A percentile compares a stretch with the other conserved stretches of the same genome.
Evolutionary conservation across 2,888 invertebrate genomes (phyloP).

Genomic region (Taphrorychus bicolor): DNA sequence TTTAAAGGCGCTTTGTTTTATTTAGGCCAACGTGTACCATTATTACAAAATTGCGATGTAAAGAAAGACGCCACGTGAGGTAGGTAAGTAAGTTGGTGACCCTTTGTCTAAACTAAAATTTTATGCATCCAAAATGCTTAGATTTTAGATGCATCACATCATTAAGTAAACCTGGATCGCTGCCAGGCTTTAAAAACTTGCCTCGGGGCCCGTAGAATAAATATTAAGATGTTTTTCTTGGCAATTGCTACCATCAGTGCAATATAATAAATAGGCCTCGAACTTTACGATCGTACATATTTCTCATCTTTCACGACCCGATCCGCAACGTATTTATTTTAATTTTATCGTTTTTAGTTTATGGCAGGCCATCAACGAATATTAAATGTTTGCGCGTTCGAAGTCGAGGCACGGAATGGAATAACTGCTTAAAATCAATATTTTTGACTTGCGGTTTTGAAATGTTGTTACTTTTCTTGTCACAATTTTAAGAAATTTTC

Average conservation of each 20-base stretch:
- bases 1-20: too few relatives aligned
- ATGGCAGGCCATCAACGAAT: background rate
- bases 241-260: background rate
- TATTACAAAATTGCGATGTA: too few relatives aligned
- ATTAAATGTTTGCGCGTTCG: background rate
- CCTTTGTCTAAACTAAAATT: too few relatives aligned
- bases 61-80: too few relatives aligned
- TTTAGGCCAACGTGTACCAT: too few relatives aligned
- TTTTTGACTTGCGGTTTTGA: background rate
- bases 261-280: background rate
- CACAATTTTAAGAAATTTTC: too few relatives aligned
- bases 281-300: background rate
- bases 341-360: background rate
- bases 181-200: constrained; percentile 7
- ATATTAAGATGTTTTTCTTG: constrained; percentile 6
- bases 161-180: constrained; percentile 3
- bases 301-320: background rate
- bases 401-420: background rate
- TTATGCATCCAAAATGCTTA: too few relatives aligned
- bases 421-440: too few relatives aligned
- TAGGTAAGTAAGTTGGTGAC: too few relatives aligned
- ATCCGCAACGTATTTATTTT: background rate
- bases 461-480: background rate
- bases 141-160: too few relatives aligned
- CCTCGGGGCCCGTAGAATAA: background rate